phyloP scores from a whole-genome alignment of 2,113 vertebrate genomes.

The Phrynosoma blainvillii region DNA sequence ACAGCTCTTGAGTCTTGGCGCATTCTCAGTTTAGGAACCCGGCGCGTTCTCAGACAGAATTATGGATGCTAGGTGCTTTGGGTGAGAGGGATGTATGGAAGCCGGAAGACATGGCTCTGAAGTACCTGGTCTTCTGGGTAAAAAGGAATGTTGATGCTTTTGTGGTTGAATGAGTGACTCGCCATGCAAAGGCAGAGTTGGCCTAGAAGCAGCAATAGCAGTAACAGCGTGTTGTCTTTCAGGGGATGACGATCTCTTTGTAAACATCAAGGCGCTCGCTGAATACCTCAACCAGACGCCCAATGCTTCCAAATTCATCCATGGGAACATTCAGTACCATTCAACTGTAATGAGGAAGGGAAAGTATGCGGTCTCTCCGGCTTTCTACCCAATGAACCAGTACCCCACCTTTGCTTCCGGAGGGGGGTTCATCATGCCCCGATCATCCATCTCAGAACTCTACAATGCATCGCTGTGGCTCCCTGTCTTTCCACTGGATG shows the following conservation, averaged over 20 bases:
- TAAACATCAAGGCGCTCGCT: constrained; percentile 1
- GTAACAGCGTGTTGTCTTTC: not conserved
- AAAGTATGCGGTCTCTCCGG: not conserved
- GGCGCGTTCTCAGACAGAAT: not conserved
- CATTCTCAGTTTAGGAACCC: not conserved
- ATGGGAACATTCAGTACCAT: not conserved
- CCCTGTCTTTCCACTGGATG: constrained; percentile 36
- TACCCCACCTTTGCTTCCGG: constrained; percentile 40
- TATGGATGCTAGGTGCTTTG: not conserved
- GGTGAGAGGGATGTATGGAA: too few species aligned
- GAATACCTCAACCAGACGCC: not conserved
- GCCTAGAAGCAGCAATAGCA: too few species aligned
- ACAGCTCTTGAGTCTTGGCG: too few species aligned
- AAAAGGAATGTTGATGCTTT: not conserved
- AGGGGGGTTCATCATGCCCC: constrained; percentile 37
- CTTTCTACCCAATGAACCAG: not conserved
- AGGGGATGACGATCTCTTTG: constrained; percentile 43
- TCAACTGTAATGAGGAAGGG: rapidly evolving
- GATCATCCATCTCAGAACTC: not conserved
- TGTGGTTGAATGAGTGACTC: not conserved
- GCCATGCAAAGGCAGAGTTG: rapidly evolving
- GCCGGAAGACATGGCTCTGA: too few species aligned
- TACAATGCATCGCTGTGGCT: constrained; percentile 12
- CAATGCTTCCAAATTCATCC: not conserved
- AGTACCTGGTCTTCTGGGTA: not conserved